A percentile compares a stretch with the other conserved stretches of the same genome.
Evolutionary conservation across 2,888 invertebrate species (phyloP).

Genomic region (Noctua janthina): DNA sequence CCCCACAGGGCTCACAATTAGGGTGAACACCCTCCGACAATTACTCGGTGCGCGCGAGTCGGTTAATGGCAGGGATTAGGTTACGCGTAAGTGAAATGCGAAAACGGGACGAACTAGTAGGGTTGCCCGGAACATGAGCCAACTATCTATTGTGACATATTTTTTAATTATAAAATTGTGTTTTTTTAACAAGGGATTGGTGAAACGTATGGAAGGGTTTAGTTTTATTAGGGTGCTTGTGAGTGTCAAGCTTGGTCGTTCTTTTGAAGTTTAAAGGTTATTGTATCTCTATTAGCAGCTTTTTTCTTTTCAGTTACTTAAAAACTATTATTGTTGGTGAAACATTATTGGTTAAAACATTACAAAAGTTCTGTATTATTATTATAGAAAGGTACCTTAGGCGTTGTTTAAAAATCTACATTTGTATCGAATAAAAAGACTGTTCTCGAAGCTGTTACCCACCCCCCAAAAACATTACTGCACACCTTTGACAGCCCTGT

Average conservation of each 20-base stretch:
- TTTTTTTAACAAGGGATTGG: constrained; percentile 32
- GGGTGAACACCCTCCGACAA: constrained; percentile 87
- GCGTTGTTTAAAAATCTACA: neutral
- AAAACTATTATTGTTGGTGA: neutral
- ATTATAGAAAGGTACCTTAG: neutral
- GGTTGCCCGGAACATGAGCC: constrained; percentile 67
- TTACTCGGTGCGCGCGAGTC: constrained; percentile 81
- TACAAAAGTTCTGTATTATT: neutral
- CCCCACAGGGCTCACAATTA: constrained; percentile 79
- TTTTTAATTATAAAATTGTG: constrained; percentile 58
- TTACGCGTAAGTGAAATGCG: constrained; percentile 84
- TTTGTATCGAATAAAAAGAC: neutral
- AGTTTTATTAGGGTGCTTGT: constrained; percentile 32
- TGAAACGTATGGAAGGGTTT: constrained; percentile 25
- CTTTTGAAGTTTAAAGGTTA: constrained; percentile 1
- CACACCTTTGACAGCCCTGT: constrained; percentile 50
- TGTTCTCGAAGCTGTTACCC: neutral
- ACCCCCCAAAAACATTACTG: neutral
- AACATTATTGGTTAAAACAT: neutral
- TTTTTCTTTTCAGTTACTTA: neutral
- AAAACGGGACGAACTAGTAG: constrained; percentile 72
- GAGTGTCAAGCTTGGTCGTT: constrained; percentile 6
- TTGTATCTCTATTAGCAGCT: constrained; percentile 1
- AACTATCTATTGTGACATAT: constrained; percentile 51
- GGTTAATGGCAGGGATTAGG: constrained; percentile 86